phyloP scores from a whole-genome alignment of 2,113 vertebrate species.

The Pygathrix nemaeus region DNA sequence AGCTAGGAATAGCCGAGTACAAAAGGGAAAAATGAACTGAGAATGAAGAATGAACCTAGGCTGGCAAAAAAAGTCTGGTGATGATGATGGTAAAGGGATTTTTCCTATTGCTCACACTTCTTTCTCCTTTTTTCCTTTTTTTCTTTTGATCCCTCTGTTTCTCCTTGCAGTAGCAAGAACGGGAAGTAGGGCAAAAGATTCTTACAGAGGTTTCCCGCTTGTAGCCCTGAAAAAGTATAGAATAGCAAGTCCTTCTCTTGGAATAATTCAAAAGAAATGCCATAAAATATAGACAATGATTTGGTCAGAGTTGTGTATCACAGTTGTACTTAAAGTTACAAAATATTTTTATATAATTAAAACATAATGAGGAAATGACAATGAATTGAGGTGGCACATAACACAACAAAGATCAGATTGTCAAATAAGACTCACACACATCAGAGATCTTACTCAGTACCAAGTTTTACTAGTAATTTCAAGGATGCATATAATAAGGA shows the following conservation, averaged over 20 bases:
- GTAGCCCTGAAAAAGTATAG: background rate
- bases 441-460: background rate
- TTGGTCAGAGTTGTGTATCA: background rate
- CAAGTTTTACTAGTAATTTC: background rate
- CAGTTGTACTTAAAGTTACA: background rate
- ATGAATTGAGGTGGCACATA: constrained; percentile 8
- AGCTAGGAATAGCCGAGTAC: background rate
- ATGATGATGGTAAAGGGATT: background rate
- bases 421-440: background rate
- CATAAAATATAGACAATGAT: background rate
- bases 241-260: background rate
- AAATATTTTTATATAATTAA: constrained; percentile 26
- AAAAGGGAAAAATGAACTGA: background rate
- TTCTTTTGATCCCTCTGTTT: background rate
- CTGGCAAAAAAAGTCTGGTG: background rate
- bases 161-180: background rate
- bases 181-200: background rate
- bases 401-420: background rate
- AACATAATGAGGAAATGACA: background rate
- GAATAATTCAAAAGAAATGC: constrained; percentile 2
- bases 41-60: background rate
- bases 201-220: background rate
- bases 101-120: background rate
- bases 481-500: background rate
- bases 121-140: background rate